Conservation (phyloP, 2,888 invertebrate species). For the Lasius platythorax region DNA sequence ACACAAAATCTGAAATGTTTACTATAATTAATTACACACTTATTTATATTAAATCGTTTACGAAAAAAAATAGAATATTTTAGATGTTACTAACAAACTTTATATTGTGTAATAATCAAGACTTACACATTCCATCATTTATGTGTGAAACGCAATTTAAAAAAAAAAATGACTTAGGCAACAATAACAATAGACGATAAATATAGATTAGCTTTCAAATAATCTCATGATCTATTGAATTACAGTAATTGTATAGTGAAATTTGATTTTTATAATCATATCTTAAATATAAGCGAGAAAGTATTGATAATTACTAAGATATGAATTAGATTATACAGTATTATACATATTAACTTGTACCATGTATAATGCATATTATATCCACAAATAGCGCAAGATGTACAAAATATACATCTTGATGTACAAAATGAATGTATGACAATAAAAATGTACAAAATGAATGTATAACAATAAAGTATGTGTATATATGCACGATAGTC, state of each 20-base stretch:
- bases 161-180: neutral
- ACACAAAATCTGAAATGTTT: constrained; percentile 3
- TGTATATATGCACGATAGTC: constrained; percentile 54
- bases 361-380: constrained; percentile 20
- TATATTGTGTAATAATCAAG: neutral
- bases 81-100: neutral
- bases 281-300: neutral
- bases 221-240: neutral
- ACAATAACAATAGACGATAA: neutral
- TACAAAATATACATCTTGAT: constrained; percentile 56
- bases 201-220: neutral
- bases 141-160: neutral
- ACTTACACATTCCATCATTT: neutral
- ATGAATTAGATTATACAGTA: neutral
- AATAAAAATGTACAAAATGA: constrained; percentile 42
- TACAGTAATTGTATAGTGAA: neutral
- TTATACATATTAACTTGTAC: neutral
- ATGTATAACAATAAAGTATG: constrained; percentile 54
- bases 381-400: constrained; percentile 51
- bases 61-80: neutral
- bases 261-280: neutral
- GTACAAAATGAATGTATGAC: constrained; percentile 61
- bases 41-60: constrained; percentile 8
- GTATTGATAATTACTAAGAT: neutral
- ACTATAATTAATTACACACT: neutral